These are phyloP conservation scores for Micronisus gabar DNA, from an alignment of 2,113 vertebrate species.

Conservation along the genomic window DNA sequence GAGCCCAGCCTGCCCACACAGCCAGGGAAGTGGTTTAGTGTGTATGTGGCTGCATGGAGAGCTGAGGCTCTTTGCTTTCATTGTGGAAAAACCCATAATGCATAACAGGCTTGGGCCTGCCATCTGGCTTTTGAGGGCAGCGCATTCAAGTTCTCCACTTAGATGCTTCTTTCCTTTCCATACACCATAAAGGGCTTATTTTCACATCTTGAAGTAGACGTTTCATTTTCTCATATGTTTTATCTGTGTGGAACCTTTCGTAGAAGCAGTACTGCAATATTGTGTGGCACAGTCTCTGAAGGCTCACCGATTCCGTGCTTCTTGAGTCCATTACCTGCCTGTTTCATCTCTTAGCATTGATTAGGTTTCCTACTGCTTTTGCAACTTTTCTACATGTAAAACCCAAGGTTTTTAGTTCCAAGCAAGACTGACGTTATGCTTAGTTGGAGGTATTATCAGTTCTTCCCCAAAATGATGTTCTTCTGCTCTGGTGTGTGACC, in stretches of 20 bases:
- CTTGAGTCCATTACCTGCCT: not conserved
- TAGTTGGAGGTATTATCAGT: not conserved
- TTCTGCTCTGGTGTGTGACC: not conserved
- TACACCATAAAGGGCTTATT: not conserved
- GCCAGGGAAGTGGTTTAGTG: fast-evolving
- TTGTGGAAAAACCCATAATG: not conserved
- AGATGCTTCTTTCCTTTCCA: not conserved
- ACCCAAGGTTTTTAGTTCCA: not conserved
- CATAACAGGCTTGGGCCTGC: not conserved
- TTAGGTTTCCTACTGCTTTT: not conserved
- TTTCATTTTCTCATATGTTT: too few species aligned
- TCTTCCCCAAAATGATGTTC: not conserved
- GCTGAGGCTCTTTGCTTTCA: not conserved
- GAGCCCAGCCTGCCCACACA: not conserved
- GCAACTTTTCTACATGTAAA: not conserved
- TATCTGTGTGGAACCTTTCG: fast-evolving
- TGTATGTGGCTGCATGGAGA: not conserved
- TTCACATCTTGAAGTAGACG: fast-evolving
- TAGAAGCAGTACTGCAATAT: fast-evolving
- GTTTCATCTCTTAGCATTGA: not conserved
- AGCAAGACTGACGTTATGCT: fast-evolving
- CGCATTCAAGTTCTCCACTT: not conserved
- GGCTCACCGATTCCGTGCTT: fast-evolving
- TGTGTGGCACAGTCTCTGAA: fast-evolving
- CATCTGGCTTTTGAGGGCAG: not conserved